These are phyloP conservation scores for Apogon hyalosoma DNA, from an alignment of 2,797 vertebrate species.

Conservation along the genomic window DNA sequence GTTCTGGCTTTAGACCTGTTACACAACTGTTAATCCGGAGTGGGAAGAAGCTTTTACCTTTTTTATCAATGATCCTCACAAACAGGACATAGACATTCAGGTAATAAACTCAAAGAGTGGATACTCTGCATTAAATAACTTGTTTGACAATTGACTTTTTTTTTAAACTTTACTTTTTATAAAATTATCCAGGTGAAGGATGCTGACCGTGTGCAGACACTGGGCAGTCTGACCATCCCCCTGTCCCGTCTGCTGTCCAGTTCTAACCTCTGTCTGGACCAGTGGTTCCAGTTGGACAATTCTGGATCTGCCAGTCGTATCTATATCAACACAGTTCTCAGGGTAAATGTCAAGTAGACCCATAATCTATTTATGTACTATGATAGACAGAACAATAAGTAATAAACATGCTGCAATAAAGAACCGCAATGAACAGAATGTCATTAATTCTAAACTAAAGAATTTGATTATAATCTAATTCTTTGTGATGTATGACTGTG, in stretches of 20 bases:
- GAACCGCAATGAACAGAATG: not conserved
- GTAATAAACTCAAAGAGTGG: constrained; percentile 64
- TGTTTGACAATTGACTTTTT: not conserved
- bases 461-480: not conserved
- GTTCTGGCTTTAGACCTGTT: constrained; percentile 82
- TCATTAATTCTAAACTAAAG: not conserved
- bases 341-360: constrained; percentile 78
- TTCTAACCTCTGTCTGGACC: constrained; percentile 85
- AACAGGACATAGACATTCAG: constrained; percentile 90
- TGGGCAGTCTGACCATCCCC: constrained; percentile 89
- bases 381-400: not conserved
- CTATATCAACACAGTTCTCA: constrained; percentile 89
- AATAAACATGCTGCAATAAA: not conserved
- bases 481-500: not conserved
- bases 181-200: constrained; percentile 89
- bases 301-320: constrained; percentile 89
- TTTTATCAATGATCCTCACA: constrained; percentile 90
- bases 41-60: constrained; percentile 95
- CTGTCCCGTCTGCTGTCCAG: constrained; percentile 85
- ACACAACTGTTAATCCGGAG: constrained; percentile 83
- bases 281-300: constrained; percentile 91
- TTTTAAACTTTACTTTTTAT: constrained; percentile 13
- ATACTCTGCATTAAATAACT: not conserved
- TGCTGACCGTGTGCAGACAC: constrained; percentile 85
- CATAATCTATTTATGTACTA: not conserved